phyloP scores from a whole-genome alignment of 2,797 vertebrate genomes.

The Smutsia gigantea region DNA sequence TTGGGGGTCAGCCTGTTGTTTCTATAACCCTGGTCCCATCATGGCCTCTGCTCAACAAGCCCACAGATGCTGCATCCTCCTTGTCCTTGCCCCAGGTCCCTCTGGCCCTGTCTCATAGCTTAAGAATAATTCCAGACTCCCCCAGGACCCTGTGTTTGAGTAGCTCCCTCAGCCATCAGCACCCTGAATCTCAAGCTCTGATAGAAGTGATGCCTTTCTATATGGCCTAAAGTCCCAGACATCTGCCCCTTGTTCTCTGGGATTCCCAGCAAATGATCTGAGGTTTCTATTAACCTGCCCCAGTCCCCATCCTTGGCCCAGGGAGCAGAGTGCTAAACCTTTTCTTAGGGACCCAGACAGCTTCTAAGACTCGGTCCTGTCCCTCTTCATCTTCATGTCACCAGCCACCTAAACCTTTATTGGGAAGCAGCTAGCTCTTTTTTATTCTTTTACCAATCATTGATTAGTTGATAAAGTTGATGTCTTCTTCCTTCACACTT shows the following conservation, averaged over 20 bases:
- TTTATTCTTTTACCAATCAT: not conserved
- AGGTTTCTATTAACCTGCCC: not conserved
- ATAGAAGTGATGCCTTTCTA: not conserved
- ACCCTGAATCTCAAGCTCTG: not conserved
- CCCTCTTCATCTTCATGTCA: not conserved
- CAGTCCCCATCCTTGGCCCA: not conserved
- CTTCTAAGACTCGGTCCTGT: not conserved
- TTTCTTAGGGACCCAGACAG: not conserved
- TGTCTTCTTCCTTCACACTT: not conserved
- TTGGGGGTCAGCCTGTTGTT: not conserved
- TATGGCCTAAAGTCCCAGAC: not conserved
- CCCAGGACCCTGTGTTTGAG: not conserved
- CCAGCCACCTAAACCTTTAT: not conserved
- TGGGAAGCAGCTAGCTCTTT: not conserved
- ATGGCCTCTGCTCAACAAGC: not conserved
- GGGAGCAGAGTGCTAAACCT: accelerated
- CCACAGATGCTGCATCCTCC: not conserved
- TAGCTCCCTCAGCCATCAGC: not conserved
- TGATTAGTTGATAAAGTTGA: not conserved
- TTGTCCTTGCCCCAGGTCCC: not conserved
- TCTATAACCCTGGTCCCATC: not conserved
- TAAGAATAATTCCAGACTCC: not conserved
- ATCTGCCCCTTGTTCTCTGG: not conserved
- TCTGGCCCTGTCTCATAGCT: not conserved
- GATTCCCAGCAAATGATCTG: not conserved